These are phyloP conservation scores for Plagodis dolabraria DNA, from an alignment of 2,888 invertebrate genomes.

Conservation along the genomic window DNA sequence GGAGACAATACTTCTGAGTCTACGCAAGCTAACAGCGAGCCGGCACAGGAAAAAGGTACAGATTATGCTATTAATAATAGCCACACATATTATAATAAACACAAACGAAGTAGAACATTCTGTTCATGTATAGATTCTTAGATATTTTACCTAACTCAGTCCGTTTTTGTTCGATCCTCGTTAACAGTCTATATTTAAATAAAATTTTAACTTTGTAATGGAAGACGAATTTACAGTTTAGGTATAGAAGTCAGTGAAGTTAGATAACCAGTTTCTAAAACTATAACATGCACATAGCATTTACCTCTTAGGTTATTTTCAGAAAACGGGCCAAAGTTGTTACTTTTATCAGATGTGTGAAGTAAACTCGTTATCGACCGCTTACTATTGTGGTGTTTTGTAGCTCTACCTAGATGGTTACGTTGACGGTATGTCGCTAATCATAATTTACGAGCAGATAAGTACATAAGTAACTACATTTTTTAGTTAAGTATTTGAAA, in stretches of 20 bases:
- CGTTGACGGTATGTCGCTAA: slow-evolving; percentile 15
- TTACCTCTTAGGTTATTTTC: neutral
- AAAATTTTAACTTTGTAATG: no score
- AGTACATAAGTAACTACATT: slow-evolving; percentile 2
- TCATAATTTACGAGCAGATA: slow-evolving; percentile 18
- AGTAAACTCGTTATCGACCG: slow-evolving; percentile 29
- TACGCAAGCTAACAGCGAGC: slow-evolving; percentile 74
- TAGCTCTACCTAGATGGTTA: slow-evolving; percentile 17
- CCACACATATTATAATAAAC: no score
- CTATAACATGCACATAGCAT: slow-evolving; percentile 2
- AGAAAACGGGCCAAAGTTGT: slow-evolving; percentile 28
- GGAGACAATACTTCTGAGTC: slow-evolving; percentile 82
- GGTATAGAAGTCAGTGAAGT: slow-evolving; percentile 3
- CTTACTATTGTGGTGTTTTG: slow-evolving; percentile 19
- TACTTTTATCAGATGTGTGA: slow-evolving; percentile 37
- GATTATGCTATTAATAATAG: neutral
- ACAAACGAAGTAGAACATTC: no score
- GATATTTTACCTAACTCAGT: no score
- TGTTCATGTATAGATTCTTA: no score
- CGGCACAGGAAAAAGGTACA: slow-evolving; percentile 81
- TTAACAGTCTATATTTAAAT: no score
- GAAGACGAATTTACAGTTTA: no score
- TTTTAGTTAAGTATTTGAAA: neutral
- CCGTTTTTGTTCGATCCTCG: no score
- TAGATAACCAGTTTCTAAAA: slow-evolving; percentile 5